Conservation (phyloP, 2,888 invertebrate species). For the Rhamnusium bicolor region DNA sequence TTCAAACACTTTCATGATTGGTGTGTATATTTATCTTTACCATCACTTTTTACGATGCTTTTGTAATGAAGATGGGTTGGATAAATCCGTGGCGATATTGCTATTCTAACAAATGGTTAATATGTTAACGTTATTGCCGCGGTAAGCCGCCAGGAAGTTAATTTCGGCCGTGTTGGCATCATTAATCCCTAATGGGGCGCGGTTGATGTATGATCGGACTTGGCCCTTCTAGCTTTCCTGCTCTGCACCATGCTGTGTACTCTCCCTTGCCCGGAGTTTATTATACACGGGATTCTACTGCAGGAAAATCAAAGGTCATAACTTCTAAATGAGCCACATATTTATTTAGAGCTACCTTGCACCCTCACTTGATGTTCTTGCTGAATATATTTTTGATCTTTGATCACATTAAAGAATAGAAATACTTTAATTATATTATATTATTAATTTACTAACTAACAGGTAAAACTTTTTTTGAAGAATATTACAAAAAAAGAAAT, state of each 20-base stretch:
- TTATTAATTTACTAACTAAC: too few species aligned
- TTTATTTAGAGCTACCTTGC: constrained; percentile 34
- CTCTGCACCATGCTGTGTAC: constrained; percentile 43
- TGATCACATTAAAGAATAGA: neutral
- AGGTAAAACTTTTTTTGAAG: too few species aligned
- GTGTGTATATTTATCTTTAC: constrained; percentile 26
- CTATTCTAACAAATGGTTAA: constrained; percentile 73
- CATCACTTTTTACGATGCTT: constrained; percentile 52
- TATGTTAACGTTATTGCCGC: constrained; percentile 72
- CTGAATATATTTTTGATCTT: neutral
- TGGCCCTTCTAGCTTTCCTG: constrained; percentile 52
- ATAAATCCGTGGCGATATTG: constrained; percentile 64
- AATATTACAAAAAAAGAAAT: too few species aligned
- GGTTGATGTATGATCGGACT: constrained; percentile 72
- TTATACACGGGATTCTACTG: constrained; percentile 42
- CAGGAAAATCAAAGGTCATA: constrained; percentile 54
- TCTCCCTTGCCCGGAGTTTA: constrained; percentile 43
- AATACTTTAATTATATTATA: neutral
- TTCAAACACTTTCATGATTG: neutral
- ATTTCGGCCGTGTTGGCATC: constrained; percentile 72
- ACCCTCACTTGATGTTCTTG: neutral
- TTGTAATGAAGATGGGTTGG: constrained; percentile 59
- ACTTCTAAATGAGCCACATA: constrained; percentile 45
- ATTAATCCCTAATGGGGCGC: constrained; percentile 73
- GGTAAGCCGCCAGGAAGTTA: constrained; percentile 72